phyloP scores from a whole-genome alignment of 1,140 invertebrate species.

The Drosophila persimilis region DNA sequence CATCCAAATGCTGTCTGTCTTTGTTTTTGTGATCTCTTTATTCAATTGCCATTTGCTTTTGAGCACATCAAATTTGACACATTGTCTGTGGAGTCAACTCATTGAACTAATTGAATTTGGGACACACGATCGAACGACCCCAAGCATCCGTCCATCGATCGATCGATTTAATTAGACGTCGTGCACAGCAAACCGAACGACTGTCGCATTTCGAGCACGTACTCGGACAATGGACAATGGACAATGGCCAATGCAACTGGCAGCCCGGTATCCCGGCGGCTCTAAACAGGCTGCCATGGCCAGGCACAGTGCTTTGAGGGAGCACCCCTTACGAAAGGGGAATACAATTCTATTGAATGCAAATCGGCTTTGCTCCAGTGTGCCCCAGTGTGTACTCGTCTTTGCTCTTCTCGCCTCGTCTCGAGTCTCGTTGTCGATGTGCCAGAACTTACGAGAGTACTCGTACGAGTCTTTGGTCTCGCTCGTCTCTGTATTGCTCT shows the following conservation, averaged over 20 bases:
- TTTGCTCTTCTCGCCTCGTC: not conserved
- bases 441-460: constrained; percentile 1
- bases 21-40: constrained; percentile 16
- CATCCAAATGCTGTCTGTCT: not conserved
- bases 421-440: constrained; percentile 29
- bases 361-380: not conserved
- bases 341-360: too few relatives aligned
- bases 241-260: constrained; percentile 34
- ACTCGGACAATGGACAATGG: constrained; percentile 29
- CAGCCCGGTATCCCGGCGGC: not conserved
- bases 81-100: constrained; percentile 44
- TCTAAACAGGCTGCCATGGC: constrained; percentile 2
- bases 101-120: constrained; percentile 71
- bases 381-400: not conserved
- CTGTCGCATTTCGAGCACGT: constrained; percentile 63
- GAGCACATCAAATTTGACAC: constrained; percentile 52
- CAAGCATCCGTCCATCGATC: not conserved
- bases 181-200: constrained; percentile 44
- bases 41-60: constrained; percentile 63
- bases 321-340: too few relatives aligned
- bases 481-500: too few relatives aligned
- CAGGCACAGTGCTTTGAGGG: constrained; percentile 16
- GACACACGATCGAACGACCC: constrained; percentile 19
- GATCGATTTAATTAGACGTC: constrained; percentile 69
- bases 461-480: too few relatives aligned